Evolutionary conservation across 2,888 invertebrate genomes (phyloP), one percentile per base, ranked within the genome.

Genomic region (Lutraria lutraria): DNA sequence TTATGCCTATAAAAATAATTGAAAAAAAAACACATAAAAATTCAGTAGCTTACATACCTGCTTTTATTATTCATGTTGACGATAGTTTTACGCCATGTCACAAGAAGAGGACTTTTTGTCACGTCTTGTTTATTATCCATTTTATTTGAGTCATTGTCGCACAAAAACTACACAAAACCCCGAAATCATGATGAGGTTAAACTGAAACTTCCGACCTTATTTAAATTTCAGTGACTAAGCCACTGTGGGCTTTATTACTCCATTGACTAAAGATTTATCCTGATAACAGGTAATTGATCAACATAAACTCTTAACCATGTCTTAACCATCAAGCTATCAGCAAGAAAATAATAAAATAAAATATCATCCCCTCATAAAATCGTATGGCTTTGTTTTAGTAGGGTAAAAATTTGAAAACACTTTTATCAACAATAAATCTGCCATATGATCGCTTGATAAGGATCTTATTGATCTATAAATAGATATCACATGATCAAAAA

Each of bases 401-500:
- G 52, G 6, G 60, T 86, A 34, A 80, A 88, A 72, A 82, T 87
- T 76, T 54, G 76, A 52, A 43, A 84, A 76, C 25, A 76, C 53
- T 68, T 53, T 79, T 89, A 81, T 83, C 34, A 79, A 72, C 79
- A 83, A 87, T 87, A 81, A 82, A 76, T 76, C 81, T 53, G 72
- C 21, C 31, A 81, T 29, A n/a, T 53, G 56, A 76, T 87, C 82
- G 85, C 85, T 68, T 87, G 89, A 89, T 87, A 89, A 85, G 84
- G 81, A 81, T 72, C 63, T n/a, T 52, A 76, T 88, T 56, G 60
- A 81, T 86, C 88, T 91, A 91, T 88, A 63, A 81, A 81, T 88
- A 91, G 91, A 91, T 86, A 56, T 84, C 91, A 91, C 88, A 86
- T 91, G 91, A 88, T 86, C 63, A 81, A 79, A 52, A 76, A 43